Evolutionary conservation across 2,888 invertebrate genomes (phyloP), one percentile per base, ranked within the genome.

Genomic region (Watsonalla cultraria): DNA sequence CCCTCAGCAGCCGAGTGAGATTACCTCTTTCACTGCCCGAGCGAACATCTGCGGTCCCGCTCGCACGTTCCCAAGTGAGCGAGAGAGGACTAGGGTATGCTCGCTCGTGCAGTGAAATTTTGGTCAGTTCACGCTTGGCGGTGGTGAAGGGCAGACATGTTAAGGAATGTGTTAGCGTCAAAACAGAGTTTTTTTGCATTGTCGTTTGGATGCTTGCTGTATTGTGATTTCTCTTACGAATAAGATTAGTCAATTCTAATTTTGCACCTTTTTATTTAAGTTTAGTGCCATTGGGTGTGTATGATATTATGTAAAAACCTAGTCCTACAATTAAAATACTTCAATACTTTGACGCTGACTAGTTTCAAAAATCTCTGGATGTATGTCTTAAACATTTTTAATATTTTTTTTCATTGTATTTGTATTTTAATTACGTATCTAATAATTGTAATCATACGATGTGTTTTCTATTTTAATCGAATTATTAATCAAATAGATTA

Each of bases 1-100:
- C 78, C 84, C 2, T 37, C 65, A 9, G 53, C 65, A 14, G 54
- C 76, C 13, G 86, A 90, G 64, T 88, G 89, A 89, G 68, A 61
- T 34, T 60, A 57, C 15, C 60, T 45, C 46, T 66, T 65, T 70
- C 84, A 78, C 81, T 81, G 79, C 73, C 75, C 80, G 72, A 76
- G 66, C 68, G 73, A 76, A 56, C 64, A 66, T 54, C 63, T 80
- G 59, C 72, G 74, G 50, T 72, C 73, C 56, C 78, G 74, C 56
- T 65, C 69, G n/a, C 70, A 69, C 61, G 48, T 59, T 46, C 47
- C n/a, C 63, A 63, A 39, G 46, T 34, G 57, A 81, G 61, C 64
- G 77, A 75, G 74, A 76, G 50, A 64, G 64, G 61, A 61, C 66
- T 52, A 74, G 71, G 76, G 66, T 65, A 55, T 69, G 60, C 58